A percentile compares a stretch with the other conserved stretches of the same genome.
Evolutionary conservation across 2,888 invertebrate genomes (phyloP).

Genomic region (Plutella xylostella): DNA sequence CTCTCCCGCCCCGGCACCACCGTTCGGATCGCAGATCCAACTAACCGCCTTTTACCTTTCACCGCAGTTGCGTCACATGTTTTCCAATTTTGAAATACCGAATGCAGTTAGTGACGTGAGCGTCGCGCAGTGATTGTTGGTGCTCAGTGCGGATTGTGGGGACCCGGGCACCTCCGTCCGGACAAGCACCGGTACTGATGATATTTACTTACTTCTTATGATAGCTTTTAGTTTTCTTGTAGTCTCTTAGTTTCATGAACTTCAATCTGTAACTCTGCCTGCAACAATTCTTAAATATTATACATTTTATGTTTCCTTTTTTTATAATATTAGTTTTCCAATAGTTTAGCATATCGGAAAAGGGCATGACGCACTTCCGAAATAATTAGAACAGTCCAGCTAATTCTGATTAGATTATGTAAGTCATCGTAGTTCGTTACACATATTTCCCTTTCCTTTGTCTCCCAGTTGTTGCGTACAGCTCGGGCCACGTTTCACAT

Average conservation of each 20-base stretch:
- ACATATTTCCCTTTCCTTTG: background rate
- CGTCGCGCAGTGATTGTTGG: conserved; percentile 62
- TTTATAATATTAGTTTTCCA: too few species aligned
- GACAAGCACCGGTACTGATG: conserved; percentile 46
- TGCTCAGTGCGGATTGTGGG: conserved; percentile 57
- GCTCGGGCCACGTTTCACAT: conserved; percentile 23
- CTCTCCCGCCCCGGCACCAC: conserved; percentile 55
- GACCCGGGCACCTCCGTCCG: conserved; percentile 28
- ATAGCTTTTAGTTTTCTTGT: conserved; percentile 41
- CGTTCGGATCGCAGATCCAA: conserved; percentile 50
- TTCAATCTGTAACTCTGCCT: too few species aligned
- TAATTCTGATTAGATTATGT: too few species aligned
- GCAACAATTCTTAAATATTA: too few species aligned
- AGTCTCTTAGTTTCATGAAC: background rate
- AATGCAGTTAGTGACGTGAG: conserved; percentile 47
- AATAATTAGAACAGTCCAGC: too few species aligned
- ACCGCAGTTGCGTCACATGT: conserved; percentile 53
- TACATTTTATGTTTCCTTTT: too few species aligned
- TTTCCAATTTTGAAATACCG: too few species aligned
- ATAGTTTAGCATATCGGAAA: too few species aligned
- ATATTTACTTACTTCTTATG: too few species aligned
- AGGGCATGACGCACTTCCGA: too few species aligned
- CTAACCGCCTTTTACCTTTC: conserved; percentile 61
- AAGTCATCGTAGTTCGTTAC: background rate
- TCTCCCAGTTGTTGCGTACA: too few species aligned